Percentiles rank a stretch among this genome's conserved stretches.
These are phyloP conservation scores for Acromyrmex charruanus DNA, from an alignment of 1,140 invertebrate species.

Conservation along the genomic window DNA sequence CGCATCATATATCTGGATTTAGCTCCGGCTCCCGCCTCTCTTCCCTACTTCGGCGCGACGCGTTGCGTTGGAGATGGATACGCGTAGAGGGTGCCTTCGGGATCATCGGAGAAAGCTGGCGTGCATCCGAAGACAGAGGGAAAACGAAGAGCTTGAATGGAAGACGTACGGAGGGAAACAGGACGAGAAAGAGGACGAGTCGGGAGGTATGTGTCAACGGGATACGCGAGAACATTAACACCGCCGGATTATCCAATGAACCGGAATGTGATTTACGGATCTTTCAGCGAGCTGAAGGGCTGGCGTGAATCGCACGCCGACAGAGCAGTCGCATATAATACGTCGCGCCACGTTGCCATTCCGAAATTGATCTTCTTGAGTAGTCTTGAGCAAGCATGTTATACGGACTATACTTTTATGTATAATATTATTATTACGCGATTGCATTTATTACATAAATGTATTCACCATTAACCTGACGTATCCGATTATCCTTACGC, in stretches of 20 bases:
- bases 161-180: background rate
- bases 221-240: conserved; percentile 84
- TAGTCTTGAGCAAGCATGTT: background rate
- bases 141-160: conserved; percentile 31
- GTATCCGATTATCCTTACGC: background rate
- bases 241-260: conserved; percentile 85
- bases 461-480: background rate
- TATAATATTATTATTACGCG: background rate
- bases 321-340: conserved; percentile 50
- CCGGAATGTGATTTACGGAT: conserved; percentile 83
- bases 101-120: conserved; percentile 84
- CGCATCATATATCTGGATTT: conserved; percentile 87
- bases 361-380: background rate
- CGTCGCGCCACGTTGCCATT: conserved; percentile 21
- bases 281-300: conserved; percentile 41
- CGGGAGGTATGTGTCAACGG: conserved; percentile 56
- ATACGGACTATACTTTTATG: background rate
- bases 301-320: conserved; percentile 58
- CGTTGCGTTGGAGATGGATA: conserved; percentile 79
- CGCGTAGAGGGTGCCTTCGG: conserved; percentile 80
- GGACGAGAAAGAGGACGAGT: conserved; percentile 5
- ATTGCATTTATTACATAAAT: conserved; percentile 12
- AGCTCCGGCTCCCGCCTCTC: conserved; percentile 65
- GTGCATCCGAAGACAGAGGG: conserved; percentile 66
- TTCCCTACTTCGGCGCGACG: conserved; percentile 28